These are phyloP conservation scores for Cylloceria caligata DNA, from an alignment of 2,888 invertebrate species.

Conservation along the genomic window DNA sequence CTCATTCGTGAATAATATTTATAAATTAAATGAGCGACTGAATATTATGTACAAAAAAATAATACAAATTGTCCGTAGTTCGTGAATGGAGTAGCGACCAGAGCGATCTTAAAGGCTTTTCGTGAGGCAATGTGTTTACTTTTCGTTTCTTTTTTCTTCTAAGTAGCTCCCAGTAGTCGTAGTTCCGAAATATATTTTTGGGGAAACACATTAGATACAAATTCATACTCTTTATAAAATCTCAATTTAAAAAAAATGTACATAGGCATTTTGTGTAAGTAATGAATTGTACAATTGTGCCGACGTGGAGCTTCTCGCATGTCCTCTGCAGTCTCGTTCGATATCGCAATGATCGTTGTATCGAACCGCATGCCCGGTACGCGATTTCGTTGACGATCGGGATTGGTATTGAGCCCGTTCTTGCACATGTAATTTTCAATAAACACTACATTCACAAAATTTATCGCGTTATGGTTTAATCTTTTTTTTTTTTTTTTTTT, in stretches of 20 bases:
- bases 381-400: slow-evolving; percentile 24
- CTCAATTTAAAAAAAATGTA: slow-evolving; percentile 61
- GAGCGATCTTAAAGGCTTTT: slow-evolving; percentile 41
- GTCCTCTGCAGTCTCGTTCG: slow-evolving; percentile 1
- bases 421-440: slow-evolving; percentile 66
- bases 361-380: slow-evolving; percentile 40
- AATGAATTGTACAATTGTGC: slow-evolving; percentile 49
- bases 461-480: neutral
- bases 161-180: slow-evolving; percentile 31
- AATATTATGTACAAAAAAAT: slow-evolving; percentile 64
- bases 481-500: too few species aligned
- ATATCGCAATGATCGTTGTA: slow-evolving; percentile 19
- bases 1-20: slow-evolving; percentile 41
- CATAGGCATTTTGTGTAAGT: slow-evolving; percentile 60
- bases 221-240: slow-evolving; percentile 60
- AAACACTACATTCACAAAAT: slow-evolving; percentile 59
- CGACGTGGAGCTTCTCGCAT: slow-evolving; percentile 4
- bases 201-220: slow-evolving; percentile 47
- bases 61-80: slow-evolving; percentile 19
- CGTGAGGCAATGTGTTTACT: slow-evolving; percentile 31
- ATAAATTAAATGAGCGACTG: slow-evolving; percentile 58
- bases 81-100: slow-evolving; percentile 42
- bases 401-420: slow-evolving; percentile 10
- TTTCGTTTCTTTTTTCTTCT: slow-evolving; percentile 22
- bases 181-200: slow-evolving; percentile 33